Evolutionary conservation across 2,888 invertebrate genomes (phyloP).

Genomic region (Leptinotarsa rubiginosa): DNA sequence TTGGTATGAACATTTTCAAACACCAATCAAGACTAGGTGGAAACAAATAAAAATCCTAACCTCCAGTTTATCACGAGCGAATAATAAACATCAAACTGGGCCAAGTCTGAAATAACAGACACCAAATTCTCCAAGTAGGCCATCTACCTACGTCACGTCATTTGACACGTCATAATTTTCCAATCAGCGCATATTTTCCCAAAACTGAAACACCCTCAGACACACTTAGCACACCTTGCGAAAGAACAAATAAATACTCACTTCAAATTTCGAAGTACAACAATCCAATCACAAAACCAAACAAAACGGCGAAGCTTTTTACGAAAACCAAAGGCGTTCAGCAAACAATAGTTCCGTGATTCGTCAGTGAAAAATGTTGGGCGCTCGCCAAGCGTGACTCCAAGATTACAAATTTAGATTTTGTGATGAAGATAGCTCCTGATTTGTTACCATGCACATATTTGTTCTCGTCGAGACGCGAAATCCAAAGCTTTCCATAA

Average conservation of each 20-base stretch:
- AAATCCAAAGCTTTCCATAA: constrained; percentile 28
- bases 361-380: constrained; percentile 35
- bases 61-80: too few species aligned
- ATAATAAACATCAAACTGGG: too few species aligned
- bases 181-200: background rate
- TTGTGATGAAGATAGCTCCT: constrained; percentile 30
- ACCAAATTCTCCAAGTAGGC: background rate
- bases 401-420: constrained; percentile 41
- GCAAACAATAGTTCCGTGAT: constrained; percentile 40
- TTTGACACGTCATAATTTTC: background rate
- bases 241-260: constrained; percentile 4
- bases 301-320: constrained; percentile 21
- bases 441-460: constrained; percentile 36
- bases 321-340: constrained; percentile 26
- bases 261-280: constrained; percentile 21
- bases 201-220: background rate
- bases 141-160: background rate
- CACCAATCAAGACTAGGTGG: too few species aligned
- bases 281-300: constrained; percentile 16
- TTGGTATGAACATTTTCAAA: too few species aligned
- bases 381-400: constrained; percentile 32
- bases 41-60: too few species aligned
- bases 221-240: background rate
- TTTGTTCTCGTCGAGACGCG: constrained; percentile 30
- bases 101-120: too few species aligned